These are phyloP conservation scores for Burhinus oedicnemus DNA, from an alignment of 2,113 vertebrate genomes.

Conservation along the genomic window DNA sequence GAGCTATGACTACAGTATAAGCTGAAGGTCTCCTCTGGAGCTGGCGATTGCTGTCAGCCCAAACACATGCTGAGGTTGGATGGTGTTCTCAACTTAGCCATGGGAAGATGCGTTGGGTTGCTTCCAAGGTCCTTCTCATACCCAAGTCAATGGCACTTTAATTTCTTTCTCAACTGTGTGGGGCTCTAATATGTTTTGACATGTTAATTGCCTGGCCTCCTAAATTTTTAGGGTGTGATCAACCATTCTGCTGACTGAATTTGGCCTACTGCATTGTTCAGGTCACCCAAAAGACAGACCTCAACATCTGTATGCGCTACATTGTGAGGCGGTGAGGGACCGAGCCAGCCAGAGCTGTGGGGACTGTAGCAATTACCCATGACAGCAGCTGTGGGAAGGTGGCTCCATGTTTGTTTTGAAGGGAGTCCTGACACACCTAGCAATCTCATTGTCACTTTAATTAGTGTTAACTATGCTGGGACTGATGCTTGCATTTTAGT, in stretches of 20 bases:
- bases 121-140: not conserved
- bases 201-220: not conserved
- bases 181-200: not conserved
- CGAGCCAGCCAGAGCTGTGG: too few relatives aligned
- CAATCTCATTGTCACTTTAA: not conserved
- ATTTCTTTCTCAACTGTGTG: not conserved
- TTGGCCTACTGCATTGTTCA: not conserved
- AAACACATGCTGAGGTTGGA: not conserved
- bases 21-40: accelerated
- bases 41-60: not conserved
- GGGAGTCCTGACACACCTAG: not conserved
- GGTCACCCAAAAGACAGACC: not conserved
- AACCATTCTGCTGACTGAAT: accelerated
- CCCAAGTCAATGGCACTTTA: not conserved
- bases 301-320: not conserved
- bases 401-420: not conserved
- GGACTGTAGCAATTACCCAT: accelerated
- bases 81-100: not conserved
- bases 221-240: not conserved
- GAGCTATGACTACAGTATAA: not conserved
- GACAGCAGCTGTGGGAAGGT: not conserved
- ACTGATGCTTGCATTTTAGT: not conserved
- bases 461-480: not conserved
- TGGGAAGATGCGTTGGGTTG: not conserved
- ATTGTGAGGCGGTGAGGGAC: not conserved